phyloP scores from a whole-genome alignment of 1,140 invertebrate genomes.

The Drosophila orosa region DNA sequence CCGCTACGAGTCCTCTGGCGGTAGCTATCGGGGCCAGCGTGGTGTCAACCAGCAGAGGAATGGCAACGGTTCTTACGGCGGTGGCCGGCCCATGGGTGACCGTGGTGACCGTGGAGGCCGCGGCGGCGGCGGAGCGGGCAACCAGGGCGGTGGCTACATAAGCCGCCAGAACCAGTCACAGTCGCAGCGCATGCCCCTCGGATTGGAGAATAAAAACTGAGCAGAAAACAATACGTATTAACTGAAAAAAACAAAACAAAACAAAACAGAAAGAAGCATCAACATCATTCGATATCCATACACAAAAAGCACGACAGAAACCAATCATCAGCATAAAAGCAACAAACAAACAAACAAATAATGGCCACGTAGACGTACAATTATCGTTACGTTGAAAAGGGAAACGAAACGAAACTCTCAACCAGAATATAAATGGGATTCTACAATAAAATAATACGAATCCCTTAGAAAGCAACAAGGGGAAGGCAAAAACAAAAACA shows the following conservation, averaged over 20 bases:
- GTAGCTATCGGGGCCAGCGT: conserved; percentile 68
- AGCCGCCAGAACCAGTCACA: conserved; percentile 68
- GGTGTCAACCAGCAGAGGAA: conserved; percentile 69
- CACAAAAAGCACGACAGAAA: conserved; percentile 28
- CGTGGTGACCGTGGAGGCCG: conserved; percentile 57
- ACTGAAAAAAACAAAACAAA: conserved; percentile 23
- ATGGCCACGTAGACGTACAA: conserved; percentile 69
- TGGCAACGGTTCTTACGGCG: conserved; percentile 63
- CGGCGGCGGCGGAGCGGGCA: conserved; percentile 63
- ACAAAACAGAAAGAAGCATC: conserved; percentile 35
- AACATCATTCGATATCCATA: conserved; percentile 55
- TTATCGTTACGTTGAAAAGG: conserved; percentile 59
- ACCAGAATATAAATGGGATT: conserved; percentile 44
- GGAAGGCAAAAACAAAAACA: too few species aligned
- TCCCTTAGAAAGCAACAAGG: conserved; percentile 16
- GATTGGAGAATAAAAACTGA: conserved; percentile 81
- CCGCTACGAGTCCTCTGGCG: conserved; percentile 71
- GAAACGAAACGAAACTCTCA: conserved; percentile 49
- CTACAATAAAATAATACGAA: conserved; percentile 22
- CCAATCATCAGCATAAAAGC: conserved; percentile 43
- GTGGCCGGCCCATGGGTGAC: conserved; percentile 63
- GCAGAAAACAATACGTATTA: conserved; percentile 63
- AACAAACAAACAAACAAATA: conserved; percentile 12
- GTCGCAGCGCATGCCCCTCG: conserved; percentile 68
- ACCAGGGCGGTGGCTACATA: conserved; percentile 63